A percentile compares a stretch with the other conserved stretches of the same genome.
Conservation (phyloP, 2,888 invertebrate genomes). For the Lycophotia porphyrea region DNA sequence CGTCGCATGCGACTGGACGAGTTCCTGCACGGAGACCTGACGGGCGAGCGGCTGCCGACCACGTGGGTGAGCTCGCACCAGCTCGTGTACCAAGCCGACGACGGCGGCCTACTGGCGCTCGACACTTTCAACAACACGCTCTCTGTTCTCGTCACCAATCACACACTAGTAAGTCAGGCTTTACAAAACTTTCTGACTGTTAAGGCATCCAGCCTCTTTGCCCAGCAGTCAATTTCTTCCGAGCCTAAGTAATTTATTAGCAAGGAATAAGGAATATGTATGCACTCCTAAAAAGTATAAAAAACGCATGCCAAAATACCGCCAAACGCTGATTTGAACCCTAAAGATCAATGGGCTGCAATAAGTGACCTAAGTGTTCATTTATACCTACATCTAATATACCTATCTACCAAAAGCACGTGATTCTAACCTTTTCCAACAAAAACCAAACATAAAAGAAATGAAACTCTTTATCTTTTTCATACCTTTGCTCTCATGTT, state of each 20-base stretch:
- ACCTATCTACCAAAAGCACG: slow-evolving; percentile 1
- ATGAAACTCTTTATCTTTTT: slow-evolving; percentile 22
- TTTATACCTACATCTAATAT: neutral
- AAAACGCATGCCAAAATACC: neutral
- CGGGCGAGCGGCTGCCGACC: slow-evolving; percentile 93
- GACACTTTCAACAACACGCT: slow-evolving; percentile 95
- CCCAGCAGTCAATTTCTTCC: neutral
- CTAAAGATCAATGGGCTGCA: neutral
- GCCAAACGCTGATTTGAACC: neutral
- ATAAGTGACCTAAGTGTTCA: neutral
- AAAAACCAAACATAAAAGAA: slow-evolving; percentile 20
- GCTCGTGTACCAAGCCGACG: slow-evolving; percentile 96
- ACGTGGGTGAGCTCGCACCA: slow-evolving; percentile 95
- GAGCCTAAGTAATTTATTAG: neutral
- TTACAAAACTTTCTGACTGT: neutral
- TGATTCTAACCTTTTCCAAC: neutral
- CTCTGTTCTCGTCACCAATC: slow-evolving; percentile 95
- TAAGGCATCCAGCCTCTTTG: neutral
- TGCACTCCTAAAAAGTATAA: neutral
- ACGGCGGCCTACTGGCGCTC: slow-evolving; percentile 94
- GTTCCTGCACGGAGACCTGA: slow-evolving; percentile 94
- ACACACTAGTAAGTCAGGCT: slow-evolving; percentile 93
- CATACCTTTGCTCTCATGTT: slow-evolving; percentile 47
- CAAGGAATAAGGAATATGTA: neutral
- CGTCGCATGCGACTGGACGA: slow-evolving; percentile 96